Conservation (phyloP, 2,888 invertebrate genomes). For the Muschampia plurimacula region DNA sequence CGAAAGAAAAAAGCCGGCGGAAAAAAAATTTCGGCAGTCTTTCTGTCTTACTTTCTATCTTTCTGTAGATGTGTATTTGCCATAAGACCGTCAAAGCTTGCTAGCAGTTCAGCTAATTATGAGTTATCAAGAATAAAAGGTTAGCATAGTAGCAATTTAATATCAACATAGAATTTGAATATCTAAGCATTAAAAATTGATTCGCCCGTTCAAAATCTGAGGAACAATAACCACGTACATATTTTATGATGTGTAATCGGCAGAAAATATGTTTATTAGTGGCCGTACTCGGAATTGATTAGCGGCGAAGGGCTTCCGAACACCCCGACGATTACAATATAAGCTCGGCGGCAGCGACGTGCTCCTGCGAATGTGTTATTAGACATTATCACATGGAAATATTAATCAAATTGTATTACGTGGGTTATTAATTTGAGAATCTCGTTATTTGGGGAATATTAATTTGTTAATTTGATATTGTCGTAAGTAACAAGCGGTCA, state of each 20-base stretch:
- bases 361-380: background rate
- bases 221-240: conserved; percentile 18
- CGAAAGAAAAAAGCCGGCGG: too few relatives aligned
- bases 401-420: background rate
- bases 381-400: background rate
- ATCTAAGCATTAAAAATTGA: conserved; percentile 20
- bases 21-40: too few relatives aligned
- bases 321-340: background rate
- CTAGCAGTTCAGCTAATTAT: too few relatives aligned
- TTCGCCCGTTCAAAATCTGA: conserved; percentile 18
- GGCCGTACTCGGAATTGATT: conserved; percentile 21
- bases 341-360: too few relatives aligned
- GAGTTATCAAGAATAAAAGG: too few relatives aligned
- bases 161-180: background rate
- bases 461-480: background rate
- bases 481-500: background rate
- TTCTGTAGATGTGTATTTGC: too few relatives aligned
- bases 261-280: conserved; percentile 35
- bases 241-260: conserved; percentile 27
- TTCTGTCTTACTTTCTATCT: too few relatives aligned
- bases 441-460: background rate
- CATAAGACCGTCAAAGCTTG: too few relatives aligned
- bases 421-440: background rate
- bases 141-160: too few relatives aligned
- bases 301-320: background rate